These are phyloP conservation scores for Poicephalus gulielmi DNA, from an alignment of 2,113 vertebrate species.

Conservation along the genomic window DNA sequence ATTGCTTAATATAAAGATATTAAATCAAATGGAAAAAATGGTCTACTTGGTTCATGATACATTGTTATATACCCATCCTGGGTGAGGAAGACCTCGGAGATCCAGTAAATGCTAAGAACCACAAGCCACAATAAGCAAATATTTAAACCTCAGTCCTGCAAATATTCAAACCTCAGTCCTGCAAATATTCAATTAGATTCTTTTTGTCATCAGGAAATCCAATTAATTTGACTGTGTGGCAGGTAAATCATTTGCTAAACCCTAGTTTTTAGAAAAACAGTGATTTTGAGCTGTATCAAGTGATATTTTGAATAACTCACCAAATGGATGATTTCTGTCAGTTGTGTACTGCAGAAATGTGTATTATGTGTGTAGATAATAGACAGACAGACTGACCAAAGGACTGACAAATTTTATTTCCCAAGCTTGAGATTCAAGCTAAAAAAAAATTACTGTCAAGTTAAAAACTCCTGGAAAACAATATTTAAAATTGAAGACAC, in stretches of 20 bases:
- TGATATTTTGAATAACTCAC: background rate
- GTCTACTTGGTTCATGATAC: background rate
- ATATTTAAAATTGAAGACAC: slow-evolving; percentile 31
- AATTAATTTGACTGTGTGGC: background rate
- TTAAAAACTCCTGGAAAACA: slow-evolving; percentile 13
- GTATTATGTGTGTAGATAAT: background rate
- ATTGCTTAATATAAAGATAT: background rate
- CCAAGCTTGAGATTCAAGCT: background rate
- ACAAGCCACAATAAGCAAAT: background rate
- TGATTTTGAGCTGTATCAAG: background rate
- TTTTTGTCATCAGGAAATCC: background rate
- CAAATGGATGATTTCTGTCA: background rate
- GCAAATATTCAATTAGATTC: background rate
- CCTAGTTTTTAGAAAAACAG: background rate
- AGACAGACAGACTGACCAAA: background rate
- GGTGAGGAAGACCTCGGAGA: background rate
- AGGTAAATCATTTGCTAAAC: background rate
- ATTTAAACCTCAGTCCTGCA: background rate
- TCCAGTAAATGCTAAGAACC: background rate
- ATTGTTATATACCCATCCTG: background rate
- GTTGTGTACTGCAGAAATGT: background rate
- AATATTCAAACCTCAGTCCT: background rate
- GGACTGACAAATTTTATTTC: background rate
- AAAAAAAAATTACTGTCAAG: slow-evolving; percentile 23
- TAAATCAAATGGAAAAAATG: background rate